Evolutionary conservation across 2,888 invertebrate species (phyloP), one percentile per base, ranked within the genome.

Genomic region (Cheilosia vulpina): DNA sequence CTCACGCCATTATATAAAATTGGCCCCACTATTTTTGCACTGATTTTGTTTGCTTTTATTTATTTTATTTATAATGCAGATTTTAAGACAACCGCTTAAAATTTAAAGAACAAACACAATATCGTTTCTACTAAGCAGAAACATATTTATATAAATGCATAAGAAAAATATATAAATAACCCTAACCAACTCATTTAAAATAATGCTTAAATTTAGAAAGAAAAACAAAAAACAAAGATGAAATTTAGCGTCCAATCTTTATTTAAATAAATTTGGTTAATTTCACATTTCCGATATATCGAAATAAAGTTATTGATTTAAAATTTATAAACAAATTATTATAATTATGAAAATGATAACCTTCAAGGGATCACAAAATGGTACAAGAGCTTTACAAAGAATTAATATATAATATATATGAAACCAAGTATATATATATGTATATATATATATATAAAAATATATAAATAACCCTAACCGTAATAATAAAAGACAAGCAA

Each of bases 301-400:
- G 41, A 60, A 77, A 63, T 65, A 81, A 77, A 77, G 60, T 17
- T 45, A 57, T 82, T 82, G 38, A 78, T 87, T 87, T 87, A 76
- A 76, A 69, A 43, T 80, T 87, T 81, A 83, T 82, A 84, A 82
- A 80, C 55, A 80, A 84, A 71, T 68, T 75, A 87, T 87, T 85
- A 85, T 84, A 83, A 87, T 87, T 87, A 81, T 87, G 81, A 87
- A 88, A 88, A 88, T 88, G 87, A 88, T 88, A 88, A 88, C 88
- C 88, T 88, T 87, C 84, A 88, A 87, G 88, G 88, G 88, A 88
- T 88, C 88, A 88, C 88, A 87, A 88, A 87, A 88, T 88, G 88
- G 88, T 88, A 88, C 88, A 88, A 88, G 88, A 88, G 88, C 88
- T 88, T 88, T 88, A 88, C 88, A 88, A 84, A 87, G 50, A 72